phyloP scores from a whole-genome alignment of 2,888 invertebrate species.

The Habroteleia sp. region DNA sequence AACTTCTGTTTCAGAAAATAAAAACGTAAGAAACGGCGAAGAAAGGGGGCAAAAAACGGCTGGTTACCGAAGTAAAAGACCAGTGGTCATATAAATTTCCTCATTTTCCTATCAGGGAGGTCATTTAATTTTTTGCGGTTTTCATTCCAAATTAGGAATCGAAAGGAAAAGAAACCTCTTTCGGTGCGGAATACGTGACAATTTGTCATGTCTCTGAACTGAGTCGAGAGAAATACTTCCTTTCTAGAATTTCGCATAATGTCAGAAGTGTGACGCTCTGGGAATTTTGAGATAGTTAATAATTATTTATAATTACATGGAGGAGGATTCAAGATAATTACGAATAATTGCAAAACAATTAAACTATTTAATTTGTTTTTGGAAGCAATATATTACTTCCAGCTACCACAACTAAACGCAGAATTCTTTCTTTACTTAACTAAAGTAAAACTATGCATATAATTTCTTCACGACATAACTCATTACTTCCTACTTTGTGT shows the following conservation, averaged over 20 bases:
- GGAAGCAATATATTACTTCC: no score
- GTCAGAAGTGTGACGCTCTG: constrained; percentile 37
- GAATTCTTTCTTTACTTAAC: no score
- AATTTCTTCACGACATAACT: constrained; percentile 2
- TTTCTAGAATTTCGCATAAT: constrained; percentile 41
- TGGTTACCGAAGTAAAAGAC: no score
- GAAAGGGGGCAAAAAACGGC: no score
- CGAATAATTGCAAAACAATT: no score
- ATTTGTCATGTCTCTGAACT: constrained; percentile 41
- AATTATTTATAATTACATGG: neutral
- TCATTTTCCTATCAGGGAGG: constrained; percentile 27
- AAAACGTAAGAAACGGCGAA: no score
- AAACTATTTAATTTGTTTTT: no score
- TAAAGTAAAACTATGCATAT: constrained; percentile 11
- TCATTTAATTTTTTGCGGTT: constrained; percentile 20
- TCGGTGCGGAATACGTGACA: constrained; percentile 30
- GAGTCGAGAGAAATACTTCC: constrained; percentile 41
- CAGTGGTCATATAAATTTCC: constrained; percentile 24
- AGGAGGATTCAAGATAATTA: no score
- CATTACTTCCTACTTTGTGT: constrained; percentile 18
- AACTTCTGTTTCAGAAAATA: no score
- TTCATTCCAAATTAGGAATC: constrained; percentile 56
- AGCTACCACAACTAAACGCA: no score
- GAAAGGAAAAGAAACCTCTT: constrained; percentile 49
- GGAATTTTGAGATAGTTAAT: constrained; percentile 6